Percentiles rank a stretch among this genome's conserved stretches.
phyloP scores from a whole-genome alignment of 2,888 invertebrate genomes.

The Chymomyza procnemis region DNA sequence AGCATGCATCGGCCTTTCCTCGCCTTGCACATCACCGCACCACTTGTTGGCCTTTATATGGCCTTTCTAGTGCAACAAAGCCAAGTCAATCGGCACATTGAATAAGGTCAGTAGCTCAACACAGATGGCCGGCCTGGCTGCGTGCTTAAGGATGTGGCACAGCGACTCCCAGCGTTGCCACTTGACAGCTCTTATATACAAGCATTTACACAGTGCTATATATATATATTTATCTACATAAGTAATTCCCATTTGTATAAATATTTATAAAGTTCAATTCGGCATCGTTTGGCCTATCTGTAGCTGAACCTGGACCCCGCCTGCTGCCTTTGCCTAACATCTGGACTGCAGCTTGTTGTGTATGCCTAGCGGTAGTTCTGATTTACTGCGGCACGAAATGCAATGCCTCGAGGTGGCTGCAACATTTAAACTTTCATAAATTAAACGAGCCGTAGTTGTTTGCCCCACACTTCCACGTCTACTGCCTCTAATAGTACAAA shows the following conservation, averaged over 20 bases:
- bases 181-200: not conserved
- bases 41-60: slow-evolving; percentile 50
- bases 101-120: slow-evolving; percentile 65
- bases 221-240: not conserved
- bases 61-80: not conserved
- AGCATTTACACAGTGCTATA: not conserved
- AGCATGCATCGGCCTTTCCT: slow-evolving; percentile 28
- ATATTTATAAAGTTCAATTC: slow-evolving; percentile 54
- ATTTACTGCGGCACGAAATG: slow-evolving; percentile 64
- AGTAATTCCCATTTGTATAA: slow-evolving; percentile 41
- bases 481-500: slow-evolving; percentile 45
- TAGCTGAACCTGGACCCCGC: not conserved
- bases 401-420: slow-evolving; percentile 38
- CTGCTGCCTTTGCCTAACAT: not conserved
- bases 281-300: too few relatives aligned
- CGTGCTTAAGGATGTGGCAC: slow-evolving; percentile 57
- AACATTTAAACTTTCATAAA: slow-evolving; percentile 68
- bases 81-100: slow-evolving; percentile 14
- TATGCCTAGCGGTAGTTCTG: slow-evolving; percentile 63
- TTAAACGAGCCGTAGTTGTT: slow-evolving; percentile 39
- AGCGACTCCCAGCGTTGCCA: not conserved
- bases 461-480: slow-evolving; percentile 43
- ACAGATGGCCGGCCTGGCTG: slow-evolving; percentile 37
- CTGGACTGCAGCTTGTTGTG: not conserved
- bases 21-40: too few relatives aligned